Base-by-base conservation (phyloP, 2,797 vertebrate genomes). In the Poecilia wingei region DNA sequence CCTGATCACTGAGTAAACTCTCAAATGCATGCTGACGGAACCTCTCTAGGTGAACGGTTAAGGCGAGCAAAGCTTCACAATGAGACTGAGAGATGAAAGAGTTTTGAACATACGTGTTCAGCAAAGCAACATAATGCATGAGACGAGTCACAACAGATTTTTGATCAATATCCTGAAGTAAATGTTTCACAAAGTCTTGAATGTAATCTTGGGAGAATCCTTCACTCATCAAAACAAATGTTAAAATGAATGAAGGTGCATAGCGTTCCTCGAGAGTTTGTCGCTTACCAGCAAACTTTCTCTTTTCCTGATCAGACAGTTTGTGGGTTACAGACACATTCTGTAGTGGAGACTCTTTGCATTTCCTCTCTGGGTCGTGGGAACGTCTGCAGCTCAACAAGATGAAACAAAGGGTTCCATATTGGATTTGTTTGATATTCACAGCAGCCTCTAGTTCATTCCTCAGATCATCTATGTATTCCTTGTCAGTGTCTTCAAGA, bases 251-350 rank as follows among this genome's bases (percentile, higher is more conserved):
- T 39, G 96, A 46, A 36, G 87, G 79, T 3, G 77, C 72, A 77
- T 78, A 96, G 31, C 57, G 59, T 80, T 89, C 1, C 78, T 95
- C 82, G 33, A 97, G 94, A 0, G 64, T 90, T 28, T 84, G 2
- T 3, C 88, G 88, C 89, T 97, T 97, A 57, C 18, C 78, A 69
- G 84, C 81, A 91, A 97, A 97, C 79, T 90, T 84, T 31, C 16
- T 92, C 87, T 96, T 97, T 71, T 97, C 97, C 0, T 89, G 72
- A 25, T 8, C 18, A 0, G 93, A 97, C 0, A 97, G 92, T 47
- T 96, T 89, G 91, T 97, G 96, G 84, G 95, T 97, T 78, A 97
- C 95, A 22, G 96, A 90, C 57, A 97, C 95, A 46, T 96, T 97
- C 78, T 96, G 93, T 46, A 94, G 85, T 0, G 94, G 90, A 0